Conservation (phyloP, 2,113 vertebrate genomes). For the Elephantulus edwardii region DNA sequence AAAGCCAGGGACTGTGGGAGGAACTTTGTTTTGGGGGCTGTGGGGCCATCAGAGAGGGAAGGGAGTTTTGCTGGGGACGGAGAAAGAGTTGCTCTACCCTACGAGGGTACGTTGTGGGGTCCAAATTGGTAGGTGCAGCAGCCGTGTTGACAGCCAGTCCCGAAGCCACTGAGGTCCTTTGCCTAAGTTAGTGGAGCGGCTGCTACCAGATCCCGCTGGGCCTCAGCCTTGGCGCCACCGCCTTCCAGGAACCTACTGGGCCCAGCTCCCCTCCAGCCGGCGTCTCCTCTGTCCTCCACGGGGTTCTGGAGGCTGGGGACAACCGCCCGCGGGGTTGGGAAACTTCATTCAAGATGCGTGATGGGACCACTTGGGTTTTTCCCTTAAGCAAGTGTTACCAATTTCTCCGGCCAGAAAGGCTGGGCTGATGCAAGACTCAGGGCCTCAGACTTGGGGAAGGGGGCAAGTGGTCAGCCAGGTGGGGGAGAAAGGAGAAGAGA, state of each 20-base stretch:
- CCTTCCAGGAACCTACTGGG: not conserved
- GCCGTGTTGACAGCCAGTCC: constrained; percentile 32
- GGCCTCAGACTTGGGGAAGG: constrained; percentile 67
- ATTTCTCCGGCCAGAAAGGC: constrained; percentile 57
- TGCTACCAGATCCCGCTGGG: constrained; percentile 19
- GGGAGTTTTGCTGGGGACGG: not conserved
- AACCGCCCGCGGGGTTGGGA: constrained; percentile 65
- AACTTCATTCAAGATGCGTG: constrained; percentile 87
- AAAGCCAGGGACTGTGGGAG: constrained; percentile 45
- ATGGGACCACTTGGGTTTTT: constrained; percentile 80
- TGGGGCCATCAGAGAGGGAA: not conserved
- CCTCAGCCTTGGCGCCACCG: not conserved
- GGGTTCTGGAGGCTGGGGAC: constrained; percentile 23
- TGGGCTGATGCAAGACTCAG: constrained; percentile 35
- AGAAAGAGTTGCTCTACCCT: constrained; percentile 4
- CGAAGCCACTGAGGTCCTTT: constrained; percentile 11
- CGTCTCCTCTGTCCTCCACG: not conserved
- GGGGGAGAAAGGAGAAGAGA: not conserved
- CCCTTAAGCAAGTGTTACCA: constrained; percentile 79
- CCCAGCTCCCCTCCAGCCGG: not conserved
- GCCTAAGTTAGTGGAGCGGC: constrained; percentile 58
- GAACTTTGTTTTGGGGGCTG: constrained; percentile 55
- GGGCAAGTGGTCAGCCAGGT: constrained; percentile 51
- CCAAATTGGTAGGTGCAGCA: not conserved
- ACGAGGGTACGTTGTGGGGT: not conserved